These are phyloP conservation scores for Pristis pectinata DNA, from an alignment of 2,797 vertebrate species.

Conservation along the genomic window DNA sequence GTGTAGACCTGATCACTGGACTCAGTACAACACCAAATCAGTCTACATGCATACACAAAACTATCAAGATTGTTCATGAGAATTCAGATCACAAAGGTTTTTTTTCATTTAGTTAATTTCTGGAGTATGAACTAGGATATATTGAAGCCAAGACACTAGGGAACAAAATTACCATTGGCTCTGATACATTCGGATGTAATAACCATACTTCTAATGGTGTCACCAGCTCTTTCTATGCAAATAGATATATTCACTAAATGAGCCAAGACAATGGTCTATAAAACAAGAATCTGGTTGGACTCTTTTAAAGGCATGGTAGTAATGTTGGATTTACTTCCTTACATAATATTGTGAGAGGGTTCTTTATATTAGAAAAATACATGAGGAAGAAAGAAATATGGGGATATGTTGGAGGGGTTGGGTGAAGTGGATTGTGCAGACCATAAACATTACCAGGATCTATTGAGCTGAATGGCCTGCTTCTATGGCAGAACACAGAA, in stretches of 20 bases:
- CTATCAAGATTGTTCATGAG: no score
- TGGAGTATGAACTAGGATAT: no score
- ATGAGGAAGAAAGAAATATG: not conserved
- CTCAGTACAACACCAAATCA: no score
- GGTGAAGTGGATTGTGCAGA: not conserved
- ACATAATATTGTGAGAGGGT: not conserved
- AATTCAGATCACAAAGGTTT: no score
- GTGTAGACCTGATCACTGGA: no score
- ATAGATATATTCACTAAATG: not conserved
- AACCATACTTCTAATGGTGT: not conserved
- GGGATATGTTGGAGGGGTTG: not conserved
- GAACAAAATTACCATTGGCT: no score
- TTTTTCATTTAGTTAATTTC: no score
- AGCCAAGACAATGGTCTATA: not conserved
- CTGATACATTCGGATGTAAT: not conserved
- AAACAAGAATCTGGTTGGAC: not conserved
- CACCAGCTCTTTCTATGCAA: not conserved
- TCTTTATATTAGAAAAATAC: not conserved
- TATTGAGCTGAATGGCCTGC: not conserved
- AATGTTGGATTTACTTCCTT: not conserved
- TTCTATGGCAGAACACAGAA: no score
- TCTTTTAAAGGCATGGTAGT: not conserved
- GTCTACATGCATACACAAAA: no score
- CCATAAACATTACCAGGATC: no score
- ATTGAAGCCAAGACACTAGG: no score